Evolutionary conservation across 2,113 vertebrate species (phyloP).

Genomic region (Pyxicephalus adspersus): DNA sequence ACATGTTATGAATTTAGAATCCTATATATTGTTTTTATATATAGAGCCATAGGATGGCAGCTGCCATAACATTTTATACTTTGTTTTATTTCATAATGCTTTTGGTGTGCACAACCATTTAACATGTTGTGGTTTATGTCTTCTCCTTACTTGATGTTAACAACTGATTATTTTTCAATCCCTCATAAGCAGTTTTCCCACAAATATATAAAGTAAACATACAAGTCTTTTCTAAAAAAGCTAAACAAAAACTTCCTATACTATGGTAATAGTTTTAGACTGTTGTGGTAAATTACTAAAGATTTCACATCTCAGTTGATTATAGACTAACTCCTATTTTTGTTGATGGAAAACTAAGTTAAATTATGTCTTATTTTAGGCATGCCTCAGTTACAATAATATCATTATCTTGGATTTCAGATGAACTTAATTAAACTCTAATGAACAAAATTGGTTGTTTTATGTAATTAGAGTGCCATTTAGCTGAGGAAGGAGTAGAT

Average conservation of each 20-base stretch:
- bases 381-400: constrained; percentile 61
- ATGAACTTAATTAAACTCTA: constrained; percentile 68
- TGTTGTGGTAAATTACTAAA: constrained; percentile 58
- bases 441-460: constrained; percentile 69
- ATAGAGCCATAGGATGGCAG: no score
- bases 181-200: no score
- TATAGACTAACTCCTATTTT: constrained; percentile 65
- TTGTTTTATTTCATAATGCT: no score
- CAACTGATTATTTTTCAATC: no score
- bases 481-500: constrained; percentile 62
- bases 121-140: no score
- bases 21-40: no score
- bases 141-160: no score
- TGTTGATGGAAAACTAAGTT: constrained; percentile 59
- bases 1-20: no score
- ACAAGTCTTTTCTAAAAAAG: background rate
- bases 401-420: constrained; percentile 64
- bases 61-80: no score
- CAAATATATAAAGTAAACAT: no score
- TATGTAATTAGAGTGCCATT: constrained; percentile 64
- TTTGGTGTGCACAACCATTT: no score
- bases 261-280: background rate
- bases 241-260: background rate
- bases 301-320: constrained; percentile 59
- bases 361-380: constrained; percentile 66